Evolutionary conservation across 1,140 invertebrate species (phyloP).

Genomic region (Brachionus sp.): DNA sequence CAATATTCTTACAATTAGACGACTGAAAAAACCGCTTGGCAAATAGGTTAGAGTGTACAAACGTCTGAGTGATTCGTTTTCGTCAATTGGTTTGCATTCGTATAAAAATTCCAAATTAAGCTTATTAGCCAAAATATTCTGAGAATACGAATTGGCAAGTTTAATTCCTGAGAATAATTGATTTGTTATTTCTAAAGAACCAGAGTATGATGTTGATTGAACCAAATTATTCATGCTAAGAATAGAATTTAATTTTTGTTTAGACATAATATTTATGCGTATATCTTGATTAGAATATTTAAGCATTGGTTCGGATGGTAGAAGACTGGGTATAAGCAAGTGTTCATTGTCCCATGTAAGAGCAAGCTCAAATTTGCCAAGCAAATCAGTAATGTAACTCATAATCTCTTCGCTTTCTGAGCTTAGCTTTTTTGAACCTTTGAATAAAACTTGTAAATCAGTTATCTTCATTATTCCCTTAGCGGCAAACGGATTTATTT

Average conservation of each 20-base stretch:
- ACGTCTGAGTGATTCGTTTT: conserved; percentile 54
- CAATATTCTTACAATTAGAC: conserved; percentile 15
- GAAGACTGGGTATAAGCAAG: conserved; percentile 81
- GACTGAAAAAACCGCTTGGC: conserved; percentile 77
- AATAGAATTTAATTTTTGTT: conserved; percentile 19
- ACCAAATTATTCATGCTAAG: conserved; percentile 28
- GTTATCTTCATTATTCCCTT: conserved; percentile 87
- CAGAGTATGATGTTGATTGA: neutral
- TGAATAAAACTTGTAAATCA: conserved; percentile 87
- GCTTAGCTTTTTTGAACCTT: conserved; percentile 60
- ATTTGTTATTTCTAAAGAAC: neutral
- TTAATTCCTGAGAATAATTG: conserved; percentile 21
- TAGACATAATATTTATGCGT: conserved; percentile 11
- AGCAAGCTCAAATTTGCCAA: conserved; percentile 90
- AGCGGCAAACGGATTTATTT: conserved; percentile 90
- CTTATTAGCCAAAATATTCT: conserved; percentile 5
- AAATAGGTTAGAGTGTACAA: conserved; percentile 80
- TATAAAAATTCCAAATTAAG: conserved; percentile 33
- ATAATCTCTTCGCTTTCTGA: conserved; percentile 53
- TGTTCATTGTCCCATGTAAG: conserved; percentile 90
- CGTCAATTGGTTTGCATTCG: conserved; percentile 47
- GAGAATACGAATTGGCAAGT: conserved; percentile 9
- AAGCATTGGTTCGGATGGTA: conserved; percentile 72
- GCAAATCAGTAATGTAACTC: conserved; percentile 54
- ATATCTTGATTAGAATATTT: conserved; percentile 49